Evolutionary conservation across 2,797 vertebrate genomes (phyloP), one percentile per base, ranked within the genome.

Genomic region (Argya squamiceps): DNA sequence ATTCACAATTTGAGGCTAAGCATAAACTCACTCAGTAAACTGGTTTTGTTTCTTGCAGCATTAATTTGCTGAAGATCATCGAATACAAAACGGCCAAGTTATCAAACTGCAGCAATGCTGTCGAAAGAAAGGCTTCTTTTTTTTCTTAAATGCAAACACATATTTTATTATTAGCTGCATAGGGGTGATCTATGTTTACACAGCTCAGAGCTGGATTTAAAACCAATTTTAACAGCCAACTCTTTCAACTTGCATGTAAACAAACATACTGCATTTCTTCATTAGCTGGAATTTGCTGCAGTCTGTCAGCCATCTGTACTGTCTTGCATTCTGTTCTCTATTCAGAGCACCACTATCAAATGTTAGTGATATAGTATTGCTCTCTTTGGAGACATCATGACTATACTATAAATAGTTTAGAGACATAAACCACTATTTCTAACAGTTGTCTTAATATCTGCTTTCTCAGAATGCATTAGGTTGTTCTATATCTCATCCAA

Each of bases 211-310:
- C 32, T 96, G 82, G 89, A 96, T 97, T 84, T 93, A 86, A 93
- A 96, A 86, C 47, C 83, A 70, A 60, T 94, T 92, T 86, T 84
- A 95, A 95, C 63, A 88, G 95, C 96, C 94, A 97, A 95, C 83
- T 94, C 88, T 88, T 97, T 93, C 85, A 90, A 90, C 67, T 67
- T 90, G 80, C 95, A 92, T 50, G 77, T 94, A 96, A 96, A 97
- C 93, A 96, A 97, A 96, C 94, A 95, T 94, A 88, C 94, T 96
- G 96, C 94, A 96, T 96, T 96, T 96, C 92, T 95, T 95, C 95
- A 96, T 96, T 95, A 96, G 94, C 93, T 96, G 92, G 93, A 96
- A 95, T 95, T 97, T 96, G 94, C 96, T 97, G 95, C 96, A 97
- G 96, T 95, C 95, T 96, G 95, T 95, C 96, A 96, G 95, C 96